phyloP scores from a whole-genome alignment of 2,113 vertebrate genomes.

The Microcebus murinus region DNA sequence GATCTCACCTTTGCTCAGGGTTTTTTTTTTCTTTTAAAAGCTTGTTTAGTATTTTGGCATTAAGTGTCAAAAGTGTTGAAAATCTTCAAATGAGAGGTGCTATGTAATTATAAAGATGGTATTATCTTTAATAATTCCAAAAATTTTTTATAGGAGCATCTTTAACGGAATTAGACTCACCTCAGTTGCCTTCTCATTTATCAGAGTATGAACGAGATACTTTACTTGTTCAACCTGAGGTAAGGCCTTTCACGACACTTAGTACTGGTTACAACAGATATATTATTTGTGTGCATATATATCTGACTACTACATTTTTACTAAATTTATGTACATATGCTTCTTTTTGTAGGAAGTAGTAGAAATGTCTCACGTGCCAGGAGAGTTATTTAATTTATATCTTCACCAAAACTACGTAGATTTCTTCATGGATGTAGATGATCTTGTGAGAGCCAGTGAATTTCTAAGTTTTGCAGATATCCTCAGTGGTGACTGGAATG shows the following conservation, averaged over 20 bases:
- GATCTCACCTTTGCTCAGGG: too few relatives aligned
- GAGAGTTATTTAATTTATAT: slow-evolving; percentile 95
- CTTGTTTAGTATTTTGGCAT: slow-evolving; percentile 1
- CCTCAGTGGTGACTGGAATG: slow-evolving; percentile 93
- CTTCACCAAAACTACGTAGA: slow-evolving; percentile 98
- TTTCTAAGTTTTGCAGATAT: slow-evolving; percentile 95
- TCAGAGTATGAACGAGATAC: slow-evolving; percentile 82
- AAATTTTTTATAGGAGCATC: slow-evolving; percentile 81
- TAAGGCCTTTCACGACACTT: slow-evolving; percentile 49
- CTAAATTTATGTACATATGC: background rate
- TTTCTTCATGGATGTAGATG: slow-evolving; percentile 93
- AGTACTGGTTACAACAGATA: background rate
- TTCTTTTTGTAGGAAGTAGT: slow-evolving; percentile 88
- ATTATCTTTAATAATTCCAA: slow-evolving; percentile 41
- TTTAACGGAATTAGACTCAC: slow-evolving; percentile 70
- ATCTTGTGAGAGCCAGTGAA: slow-evolving; percentile 92
- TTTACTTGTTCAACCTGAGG: slow-evolving; percentile 88
- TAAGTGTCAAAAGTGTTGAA: slow-evolving; percentile 20
- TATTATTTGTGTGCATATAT: background rate
- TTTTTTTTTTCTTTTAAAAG: slow-evolving; percentile 21
- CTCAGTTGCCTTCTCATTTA: slow-evolving; percentile 85
- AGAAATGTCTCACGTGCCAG: slow-evolving; percentile 94
- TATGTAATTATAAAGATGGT: background rate
- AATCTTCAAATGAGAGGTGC: background rate
- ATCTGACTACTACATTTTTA: background rate